phyloP scores from a whole-genome alignment of 2,888 invertebrate species.

The Yponomeuta malinellus region DNA sequence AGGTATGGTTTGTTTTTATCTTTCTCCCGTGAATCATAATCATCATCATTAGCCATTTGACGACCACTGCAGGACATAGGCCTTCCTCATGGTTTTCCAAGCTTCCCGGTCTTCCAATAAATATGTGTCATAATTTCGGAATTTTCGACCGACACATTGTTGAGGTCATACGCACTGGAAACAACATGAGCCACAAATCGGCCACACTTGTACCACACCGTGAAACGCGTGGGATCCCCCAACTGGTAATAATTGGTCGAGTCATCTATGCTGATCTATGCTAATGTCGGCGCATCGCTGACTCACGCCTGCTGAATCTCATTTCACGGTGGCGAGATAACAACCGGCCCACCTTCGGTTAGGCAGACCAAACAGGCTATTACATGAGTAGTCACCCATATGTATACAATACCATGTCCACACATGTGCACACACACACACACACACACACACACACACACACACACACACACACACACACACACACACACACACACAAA shows the following conservation, averaged over 20 bases:
- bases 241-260: conserved; percentile 48
- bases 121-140: not conserved
- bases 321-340: conserved; percentile 6
- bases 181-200: not conserved
- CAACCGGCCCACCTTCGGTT: too few relatives aligned
- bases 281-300: conserved; percentile 32
- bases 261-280: conserved; percentile 44
- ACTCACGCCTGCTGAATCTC: conserved; percentile 12
- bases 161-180: not conserved
- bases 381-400: too few relatives aligned
- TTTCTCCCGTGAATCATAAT: not conserved
- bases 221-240: conserved; percentile 33
- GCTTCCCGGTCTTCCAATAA: not conserved
- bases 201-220: not conserved
- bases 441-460: too few relatives aligned
- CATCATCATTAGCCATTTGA: too few relatives aligned
- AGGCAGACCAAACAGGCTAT: too few relatives aligned
- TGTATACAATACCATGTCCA: too few relatives aligned
- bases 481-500: too few relatives aligned
- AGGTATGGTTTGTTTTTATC: not conserved
- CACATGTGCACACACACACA: too few relatives aligned
- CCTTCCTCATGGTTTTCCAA: too few relatives aligned
- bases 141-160: not conserved
- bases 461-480: too few relatives aligned
- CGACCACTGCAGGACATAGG: too few relatives aligned